phyloP scores from a whole-genome alignment of 2,888 invertebrate species.

The Hylaea fasciaria region DNA sequence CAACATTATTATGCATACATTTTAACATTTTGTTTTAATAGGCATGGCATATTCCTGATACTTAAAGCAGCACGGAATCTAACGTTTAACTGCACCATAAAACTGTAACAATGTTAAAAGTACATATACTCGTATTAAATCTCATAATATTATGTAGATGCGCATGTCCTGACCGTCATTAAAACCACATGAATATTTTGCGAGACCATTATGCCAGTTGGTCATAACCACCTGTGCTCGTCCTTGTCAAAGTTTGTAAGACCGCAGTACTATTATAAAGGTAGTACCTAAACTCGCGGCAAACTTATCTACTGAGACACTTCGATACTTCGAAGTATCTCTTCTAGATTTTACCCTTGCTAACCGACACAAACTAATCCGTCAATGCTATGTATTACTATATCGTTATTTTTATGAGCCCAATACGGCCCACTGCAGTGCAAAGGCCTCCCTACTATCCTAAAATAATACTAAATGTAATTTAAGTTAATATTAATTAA shows the following conservation, averaged over 20 bases:
- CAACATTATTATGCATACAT: too few species aligned
- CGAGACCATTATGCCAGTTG: constrained; percentile 43
- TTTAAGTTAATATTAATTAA: too few species aligned
- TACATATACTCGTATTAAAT: constrained; percentile 33
- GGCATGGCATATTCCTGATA: background rate
- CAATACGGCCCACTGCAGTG: too few species aligned
- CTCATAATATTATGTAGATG: constrained; percentile 41
- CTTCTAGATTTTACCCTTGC: background rate
- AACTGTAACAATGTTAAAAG: constrained; percentile 20
- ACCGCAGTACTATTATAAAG: constrained; percentile 15
- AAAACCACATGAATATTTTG: constrained; percentile 44
- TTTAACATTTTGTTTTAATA: too few species aligned
- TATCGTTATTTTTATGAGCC: too few species aligned
- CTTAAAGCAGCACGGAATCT: background rate
- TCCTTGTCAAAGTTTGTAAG: constrained; percentile 37
- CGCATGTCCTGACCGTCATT: constrained; percentile 43
- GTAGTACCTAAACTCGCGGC: constrained; percentile 12
- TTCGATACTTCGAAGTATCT: background rate
- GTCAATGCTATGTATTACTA: too few species aligned
- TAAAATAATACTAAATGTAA: too few species aligned
- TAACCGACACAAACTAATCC: background rate
- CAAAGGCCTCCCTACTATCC: too few species aligned
- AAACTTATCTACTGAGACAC: background rate
- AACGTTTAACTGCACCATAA: constrained; percentile 12
- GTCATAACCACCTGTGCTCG: constrained; percentile 43